Conservation (phyloP, 92 coral and sea anemone genomes). For the Umimayanthus kanabou region DNA sequence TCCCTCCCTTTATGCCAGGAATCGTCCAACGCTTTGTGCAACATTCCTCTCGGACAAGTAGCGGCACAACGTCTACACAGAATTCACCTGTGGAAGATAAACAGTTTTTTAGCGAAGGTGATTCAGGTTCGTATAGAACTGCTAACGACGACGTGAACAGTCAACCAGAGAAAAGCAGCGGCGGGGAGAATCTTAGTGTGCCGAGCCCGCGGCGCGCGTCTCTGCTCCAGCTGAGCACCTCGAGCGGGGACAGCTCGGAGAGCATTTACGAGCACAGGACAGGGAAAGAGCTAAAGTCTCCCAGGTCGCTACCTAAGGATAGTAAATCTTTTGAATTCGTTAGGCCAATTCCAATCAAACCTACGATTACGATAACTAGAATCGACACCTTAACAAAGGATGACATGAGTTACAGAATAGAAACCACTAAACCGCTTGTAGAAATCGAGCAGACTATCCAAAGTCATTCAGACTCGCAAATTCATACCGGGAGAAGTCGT, state of each 20-base stretch:
- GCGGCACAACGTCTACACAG: conserved; percentile 88
- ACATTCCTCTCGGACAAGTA: conserved; percentile 83
- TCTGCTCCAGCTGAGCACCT: conserved; percentile 78
- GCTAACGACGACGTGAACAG: conserved; percentile 86
- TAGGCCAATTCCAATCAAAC: conserved; percentile 92
- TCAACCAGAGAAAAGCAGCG: conserved; percentile 71
- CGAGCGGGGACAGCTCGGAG: conserved; percentile 93
- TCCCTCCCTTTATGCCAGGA: conserved; percentile 92
- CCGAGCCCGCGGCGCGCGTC: conserved; percentile 77
- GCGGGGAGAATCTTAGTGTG: conserved; percentile 72
- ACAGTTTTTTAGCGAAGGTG: conserved; percentile 89
- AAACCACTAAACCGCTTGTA: conserved; percentile 54
- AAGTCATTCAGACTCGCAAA: conserved; percentile 89
- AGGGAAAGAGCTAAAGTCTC: conserved; percentile 72
- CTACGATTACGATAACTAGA: conserved; percentile 83
- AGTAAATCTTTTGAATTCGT: conserved; percentile 95
- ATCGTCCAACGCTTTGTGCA: conserved; percentile 94
- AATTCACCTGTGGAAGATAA: conserved; percentile 90
- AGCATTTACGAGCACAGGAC: conserved; percentile 81
- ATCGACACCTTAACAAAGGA: conserved; percentile 82
- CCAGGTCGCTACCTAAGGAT: conserved; percentile 68
- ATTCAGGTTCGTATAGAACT: conserved; percentile 92
- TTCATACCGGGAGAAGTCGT: conserved; percentile 69
- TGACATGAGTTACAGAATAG: conserved; percentile 70
- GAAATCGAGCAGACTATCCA: conserved; percentile 67